These are phyloP conservation scores for Torymus tubicola DNA, from an alignment of 2,888 invertebrate genomes.

Conservation along the genomic window DNA sequence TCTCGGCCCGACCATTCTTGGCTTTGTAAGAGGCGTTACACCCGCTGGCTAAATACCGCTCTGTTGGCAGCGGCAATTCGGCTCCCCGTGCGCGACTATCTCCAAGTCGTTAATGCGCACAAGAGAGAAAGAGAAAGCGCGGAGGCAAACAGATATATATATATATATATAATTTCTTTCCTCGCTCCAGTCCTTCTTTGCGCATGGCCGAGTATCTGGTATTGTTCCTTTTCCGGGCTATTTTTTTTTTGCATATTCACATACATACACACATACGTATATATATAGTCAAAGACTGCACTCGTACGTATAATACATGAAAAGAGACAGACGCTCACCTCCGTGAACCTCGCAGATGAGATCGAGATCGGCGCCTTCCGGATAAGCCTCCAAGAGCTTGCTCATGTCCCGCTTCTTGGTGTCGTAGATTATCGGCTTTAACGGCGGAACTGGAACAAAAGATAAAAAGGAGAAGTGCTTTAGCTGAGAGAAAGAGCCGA, in stretches of 20 bases:
- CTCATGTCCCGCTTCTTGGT: slow-evolving; percentile 88
- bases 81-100: too few species aligned
- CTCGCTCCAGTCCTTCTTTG: too few species aligned
- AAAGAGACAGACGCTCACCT: slow-evolving; percentile 79
- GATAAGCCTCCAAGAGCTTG: slow-evolving; percentile 89
- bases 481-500: not conserved
- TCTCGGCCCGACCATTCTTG: not conserved
- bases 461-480: slow-evolving; percentile 58
- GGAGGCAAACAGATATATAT: slow-evolving; percentile 46
- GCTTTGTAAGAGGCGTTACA: slow-evolving; percentile 7
- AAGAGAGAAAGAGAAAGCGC: not conserved
- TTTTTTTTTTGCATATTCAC: too few species aligned
- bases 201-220: too few species aligned
- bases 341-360: slow-evolving; percentile 91
- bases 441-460: slow-evolving; percentile 87
- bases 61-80: too few species aligned
- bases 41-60: slow-evolving; percentile 50
- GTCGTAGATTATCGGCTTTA: slow-evolving; percentile 90
- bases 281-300: too few species aligned
- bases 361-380: slow-evolving; percentile 90
- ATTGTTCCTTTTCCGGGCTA: too few species aligned
- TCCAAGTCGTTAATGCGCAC: not conserved
- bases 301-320: too few species aligned
- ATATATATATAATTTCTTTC: slow-evolving; percentile 45
- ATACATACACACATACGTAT: too few species aligned